Evolutionary conservation across 2,888 invertebrate genomes (phyloP).

Genomic region (Taphrorychus bicolor): DNA sequence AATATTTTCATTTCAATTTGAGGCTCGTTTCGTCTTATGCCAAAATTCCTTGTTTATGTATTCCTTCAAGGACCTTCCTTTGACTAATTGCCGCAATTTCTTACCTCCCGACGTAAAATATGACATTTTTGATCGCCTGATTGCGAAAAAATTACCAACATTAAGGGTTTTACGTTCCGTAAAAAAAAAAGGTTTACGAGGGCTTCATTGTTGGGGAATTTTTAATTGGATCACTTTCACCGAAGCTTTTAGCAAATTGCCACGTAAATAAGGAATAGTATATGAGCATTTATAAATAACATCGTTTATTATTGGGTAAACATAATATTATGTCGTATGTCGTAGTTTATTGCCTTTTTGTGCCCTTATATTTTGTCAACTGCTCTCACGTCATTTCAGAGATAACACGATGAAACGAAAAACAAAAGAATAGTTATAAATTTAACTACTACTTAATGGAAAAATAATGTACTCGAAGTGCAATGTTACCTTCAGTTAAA

Average conservation of each 20-base stretch:
- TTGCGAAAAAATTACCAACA: neutral
- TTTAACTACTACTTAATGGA: no score
- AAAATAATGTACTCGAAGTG: no score
- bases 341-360: no score
- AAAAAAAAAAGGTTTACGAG: neutral
- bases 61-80: neutral
- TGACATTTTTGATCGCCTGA: neutral
- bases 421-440: no score
- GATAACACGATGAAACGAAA: no score
- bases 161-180: neutral
- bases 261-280: neutral
- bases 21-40: neutral
- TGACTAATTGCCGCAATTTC: neutral
- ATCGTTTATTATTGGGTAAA: no score
- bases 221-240: neutral
- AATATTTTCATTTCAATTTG: conserved; percentile 23
- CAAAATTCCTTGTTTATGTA: neutral
- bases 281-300: no score
- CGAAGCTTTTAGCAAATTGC: neutral
- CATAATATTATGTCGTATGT: no score
- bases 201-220: neutral
- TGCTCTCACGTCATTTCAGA: no score
- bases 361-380: no score
- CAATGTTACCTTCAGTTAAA: no score
- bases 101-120: neutral